Evolutionary conservation across 2,113 vertebrate species (phyloP).

Genomic region (Hiodon tergisus): DNA sequence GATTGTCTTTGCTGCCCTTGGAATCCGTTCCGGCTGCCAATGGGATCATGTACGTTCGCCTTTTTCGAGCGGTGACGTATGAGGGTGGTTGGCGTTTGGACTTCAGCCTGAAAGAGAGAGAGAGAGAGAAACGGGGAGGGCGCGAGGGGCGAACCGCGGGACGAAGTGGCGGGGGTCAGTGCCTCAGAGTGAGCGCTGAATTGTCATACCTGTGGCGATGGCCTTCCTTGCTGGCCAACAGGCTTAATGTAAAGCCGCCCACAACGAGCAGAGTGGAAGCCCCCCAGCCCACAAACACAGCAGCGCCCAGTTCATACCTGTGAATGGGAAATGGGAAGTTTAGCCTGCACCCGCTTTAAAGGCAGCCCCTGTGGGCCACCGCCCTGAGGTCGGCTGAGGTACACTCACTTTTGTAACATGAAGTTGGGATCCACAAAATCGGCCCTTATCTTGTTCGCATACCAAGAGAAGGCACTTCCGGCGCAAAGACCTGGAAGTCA

Average conservation of each 20-base stretch:
- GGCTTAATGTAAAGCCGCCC: slow-evolving; percentile 75
- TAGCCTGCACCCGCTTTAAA: neutral
- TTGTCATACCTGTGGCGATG: slow-evolving; percentile 41
- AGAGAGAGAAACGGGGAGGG: neutral
- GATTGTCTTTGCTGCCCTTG: slow-evolving; percentile 47
- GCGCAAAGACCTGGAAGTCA: slow-evolving; percentile 72
- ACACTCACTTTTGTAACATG: slow-evolving; percentile 81
- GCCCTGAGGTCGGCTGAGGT: neutral
- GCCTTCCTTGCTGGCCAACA: slow-evolving; percentile 59
- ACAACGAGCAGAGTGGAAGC: slow-evolving; percentile 80
- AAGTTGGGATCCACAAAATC: slow-evolving; percentile 83
- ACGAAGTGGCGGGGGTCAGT: neutral
- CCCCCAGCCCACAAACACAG: slow-evolving; percentile 89
- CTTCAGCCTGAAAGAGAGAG: slow-evolving; percentile 31
- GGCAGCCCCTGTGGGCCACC: neutral
- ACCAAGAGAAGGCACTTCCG: slow-evolving; percentile 84
- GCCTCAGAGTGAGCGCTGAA: neutral
- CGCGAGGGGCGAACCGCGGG: neutral
- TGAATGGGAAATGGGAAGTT: neutral
- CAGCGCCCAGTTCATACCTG: slow-evolving; percentile 90
- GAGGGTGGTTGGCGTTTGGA: slow-evolving; percentile 26
- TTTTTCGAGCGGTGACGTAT: slow-evolving; percentile 41
- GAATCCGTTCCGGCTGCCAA: slow-evolving; percentile 38
- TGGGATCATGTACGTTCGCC: slow-evolving; percentile 49
- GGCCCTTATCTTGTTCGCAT: slow-evolving; percentile 76